Evolutionary conservation across 1,140 invertebrate species (phyloP).

Genomic region (Sminthurides bifidus): DNA sequence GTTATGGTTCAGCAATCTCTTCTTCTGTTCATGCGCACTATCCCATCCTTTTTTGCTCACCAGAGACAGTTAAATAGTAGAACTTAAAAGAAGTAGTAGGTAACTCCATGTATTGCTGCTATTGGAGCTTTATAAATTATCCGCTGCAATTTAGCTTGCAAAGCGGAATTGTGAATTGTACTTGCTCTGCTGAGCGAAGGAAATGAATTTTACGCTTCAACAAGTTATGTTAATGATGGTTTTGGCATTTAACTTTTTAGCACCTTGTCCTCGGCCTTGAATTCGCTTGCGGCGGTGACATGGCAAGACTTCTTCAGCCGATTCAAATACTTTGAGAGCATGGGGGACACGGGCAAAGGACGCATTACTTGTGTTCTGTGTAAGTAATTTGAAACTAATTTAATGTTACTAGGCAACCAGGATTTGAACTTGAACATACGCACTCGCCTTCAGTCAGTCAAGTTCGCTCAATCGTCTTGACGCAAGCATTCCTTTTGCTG

Average conservation of each 20-base stretch:
- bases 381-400: slow-evolving; percentile 6
- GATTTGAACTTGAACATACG: not conserved
- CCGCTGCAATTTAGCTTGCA: too few relatives aligned
- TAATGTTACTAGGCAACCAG: not conserved
- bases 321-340: slow-evolving; percentile 23
- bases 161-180: not conserved
- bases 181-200: not conserved
- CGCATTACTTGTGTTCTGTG: slow-evolving; percentile 34
- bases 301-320: slow-evolving; percentile 39
- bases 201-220: not conserved
- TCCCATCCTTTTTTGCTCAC: too few relatives aligned
- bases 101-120: too few relatives aligned
- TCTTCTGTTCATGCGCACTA: too few relatives aligned
- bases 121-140: too few relatives aligned
- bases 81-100: too few relatives aligned
- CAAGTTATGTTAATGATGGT: not conserved
- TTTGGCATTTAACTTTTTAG: slow-evolving; percentile 29
- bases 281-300: slow-evolving; percentile 39
- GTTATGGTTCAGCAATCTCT: too few relatives aligned
- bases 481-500: not conserved
- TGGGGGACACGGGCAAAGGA: slow-evolving; percentile 34
- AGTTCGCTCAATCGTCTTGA: too few relatives aligned
- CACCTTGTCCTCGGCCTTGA: slow-evolving; percentile 40
- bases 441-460: too few relatives aligned
- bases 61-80: too few relatives aligned